These are phyloP conservation scores for Melipona beecheii DNA, from an alignment of 2,888 invertebrate genomes.

Conservation along the genomic window DNA sequence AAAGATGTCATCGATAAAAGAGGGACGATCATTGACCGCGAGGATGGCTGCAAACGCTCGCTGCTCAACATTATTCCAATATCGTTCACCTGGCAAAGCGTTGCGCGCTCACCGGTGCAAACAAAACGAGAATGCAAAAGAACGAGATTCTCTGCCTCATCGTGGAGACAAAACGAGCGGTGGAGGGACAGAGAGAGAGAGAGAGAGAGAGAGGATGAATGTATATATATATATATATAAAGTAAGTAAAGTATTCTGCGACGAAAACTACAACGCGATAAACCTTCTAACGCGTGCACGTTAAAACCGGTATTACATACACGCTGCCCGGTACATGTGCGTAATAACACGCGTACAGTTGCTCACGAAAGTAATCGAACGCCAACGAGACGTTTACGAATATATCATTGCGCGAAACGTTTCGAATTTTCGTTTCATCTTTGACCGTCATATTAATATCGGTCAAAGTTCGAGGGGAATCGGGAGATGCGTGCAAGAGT, in stretches of 20 bases:
- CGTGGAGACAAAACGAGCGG: not conserved
- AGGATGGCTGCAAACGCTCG: slow-evolving; percentile 32
- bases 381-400: no score
- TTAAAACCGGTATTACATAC: slow-evolving; percentile 61
- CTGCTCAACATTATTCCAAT: slow-evolving; percentile 43
- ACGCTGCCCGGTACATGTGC: slow-evolving; percentile 17
- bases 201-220: not conserved
- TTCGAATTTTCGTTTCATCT: no score
- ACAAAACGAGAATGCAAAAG: slow-evolving; percentile 23
- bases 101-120: slow-evolving; percentile 7
- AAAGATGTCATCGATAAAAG: not conserved
- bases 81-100: slow-evolving; percentile 46
- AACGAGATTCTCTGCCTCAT: slow-evolving; percentile 20
- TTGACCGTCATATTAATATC: no score
- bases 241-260: slow-evolving; percentile 22
- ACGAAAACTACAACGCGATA: slow-evolving; percentile 57
- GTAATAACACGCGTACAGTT: slow-evolving; percentile 49
- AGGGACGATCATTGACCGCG: slow-evolving; percentile 48
- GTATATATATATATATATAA: no score
- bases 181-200: not conserved
- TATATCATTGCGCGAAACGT: no score
- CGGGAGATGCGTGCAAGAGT: no score
- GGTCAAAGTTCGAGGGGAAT: no score
- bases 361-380: no score
- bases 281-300: slow-evolving; percentile 60